Percentiles rank a stretch among this genome's conserved stretches.
phyloP scores from a whole-genome alignment of 2,797 vertebrate species.

The Syngnathus acus region DNA sequence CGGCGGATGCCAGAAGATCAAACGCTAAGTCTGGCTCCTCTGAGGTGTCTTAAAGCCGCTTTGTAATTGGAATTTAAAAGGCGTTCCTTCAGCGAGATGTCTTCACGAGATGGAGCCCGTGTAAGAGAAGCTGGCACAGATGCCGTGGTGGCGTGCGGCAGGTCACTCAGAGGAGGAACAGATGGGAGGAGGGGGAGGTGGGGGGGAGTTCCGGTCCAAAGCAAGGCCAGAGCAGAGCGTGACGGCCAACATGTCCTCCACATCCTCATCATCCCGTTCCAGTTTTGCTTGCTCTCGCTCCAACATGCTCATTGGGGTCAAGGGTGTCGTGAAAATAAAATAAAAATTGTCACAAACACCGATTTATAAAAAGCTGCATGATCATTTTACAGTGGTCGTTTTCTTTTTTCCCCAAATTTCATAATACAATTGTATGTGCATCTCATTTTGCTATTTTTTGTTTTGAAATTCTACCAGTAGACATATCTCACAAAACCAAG shows the following conservation, averaged over 20 bases:
- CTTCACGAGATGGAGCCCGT: slow-evolving; percentile 71
- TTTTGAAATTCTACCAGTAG: no score
- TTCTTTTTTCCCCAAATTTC: no score
- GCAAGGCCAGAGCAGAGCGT: slow-evolving; percentile 73
- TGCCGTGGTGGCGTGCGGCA: slow-evolving; percentile 31
- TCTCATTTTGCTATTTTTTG: no score
- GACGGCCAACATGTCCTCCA: slow-evolving; percentile 71
- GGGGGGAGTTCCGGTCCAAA: slow-evolving; percentile 72
- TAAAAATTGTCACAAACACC: not conserved
- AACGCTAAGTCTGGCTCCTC: slow-evolving; percentile 86
- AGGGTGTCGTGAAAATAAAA: slow-evolving; percentile 7
- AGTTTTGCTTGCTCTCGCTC: not conserved
- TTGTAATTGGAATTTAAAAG: slow-evolving; percentile 91
- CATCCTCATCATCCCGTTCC: slow-evolving; percentile 28
- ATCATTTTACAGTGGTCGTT: no score
- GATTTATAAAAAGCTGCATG: not conserved
- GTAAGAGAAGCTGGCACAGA: slow-evolving; percentile 56
- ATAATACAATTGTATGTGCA: no score
- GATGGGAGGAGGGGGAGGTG: slow-evolving; percentile 73
- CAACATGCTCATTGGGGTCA: no score
- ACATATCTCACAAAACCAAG: no score
- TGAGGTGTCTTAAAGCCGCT: slow-evolving; percentile 85
- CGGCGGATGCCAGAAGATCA: slow-evolving; percentile 83
- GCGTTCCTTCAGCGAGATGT: slow-evolving; percentile 76
- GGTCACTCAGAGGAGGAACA: slow-evolving; percentile 57